These are phyloP conservation scores for Galerucella calmariensis DNA, from an alignment of 2,888 invertebrate species.

Conservation along the genomic window DNA sequence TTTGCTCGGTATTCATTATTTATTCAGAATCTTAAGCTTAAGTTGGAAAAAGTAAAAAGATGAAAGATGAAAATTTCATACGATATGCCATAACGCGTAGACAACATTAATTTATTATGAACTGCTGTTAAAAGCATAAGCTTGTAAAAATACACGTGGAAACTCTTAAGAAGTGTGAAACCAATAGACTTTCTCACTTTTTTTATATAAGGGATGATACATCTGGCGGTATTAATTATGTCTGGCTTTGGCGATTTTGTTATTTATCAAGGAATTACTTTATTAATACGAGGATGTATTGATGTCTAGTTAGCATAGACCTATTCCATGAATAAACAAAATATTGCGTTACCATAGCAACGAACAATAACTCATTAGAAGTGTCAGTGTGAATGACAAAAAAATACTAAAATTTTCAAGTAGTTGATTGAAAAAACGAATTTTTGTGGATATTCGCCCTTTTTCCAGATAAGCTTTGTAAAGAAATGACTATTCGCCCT, in stretches of 20 bases:
- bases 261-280: not conserved
- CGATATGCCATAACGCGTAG: slow-evolving; percentile 9
- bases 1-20: not conserved
- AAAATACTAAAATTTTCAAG: no score
- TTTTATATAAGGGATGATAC: slow-evolving; percentile 22
- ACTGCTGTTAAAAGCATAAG: slow-evolving; percentile 32
- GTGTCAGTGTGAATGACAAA: no score
- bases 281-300: no score
- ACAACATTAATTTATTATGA: slow-evolving; percentile 21
- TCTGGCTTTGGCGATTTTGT: not conserved
- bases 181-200: slow-evolving; percentile 5
- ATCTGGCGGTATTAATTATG: slow-evolving; percentile 26
- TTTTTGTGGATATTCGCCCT: no score
- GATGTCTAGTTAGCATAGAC: no score
- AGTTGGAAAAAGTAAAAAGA: not conserved
- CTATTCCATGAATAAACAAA: no score
- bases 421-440: no score
- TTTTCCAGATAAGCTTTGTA: no score
- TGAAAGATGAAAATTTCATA: slow-evolving; percentile 10
- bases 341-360: no score
- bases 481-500: no score
- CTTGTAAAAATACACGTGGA: slow-evolving; percentile 32
- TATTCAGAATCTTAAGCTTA: not conserved
- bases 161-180: slow-evolving; percentile 31
- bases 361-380: no score